phyloP scores from a whole-genome alignment of 2,797 vertebrate species.

The Coluber constrictor region DNA sequence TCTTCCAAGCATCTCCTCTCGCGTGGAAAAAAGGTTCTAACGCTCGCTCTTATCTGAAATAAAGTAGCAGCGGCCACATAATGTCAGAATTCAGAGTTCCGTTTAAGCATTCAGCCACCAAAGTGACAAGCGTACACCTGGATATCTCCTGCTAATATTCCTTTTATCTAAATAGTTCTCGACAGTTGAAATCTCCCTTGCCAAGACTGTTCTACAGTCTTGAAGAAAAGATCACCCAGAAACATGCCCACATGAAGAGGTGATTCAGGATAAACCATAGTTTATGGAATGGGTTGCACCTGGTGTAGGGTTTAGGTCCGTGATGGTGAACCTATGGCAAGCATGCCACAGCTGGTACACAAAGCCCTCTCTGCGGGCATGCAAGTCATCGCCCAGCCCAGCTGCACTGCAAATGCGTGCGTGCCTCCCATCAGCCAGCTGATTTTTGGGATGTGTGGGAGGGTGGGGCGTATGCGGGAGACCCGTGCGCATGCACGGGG shows the following conservation, averaged over 20 bases:
- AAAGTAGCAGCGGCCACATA: not conserved
- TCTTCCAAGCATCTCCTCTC: constrained; percentile 85
- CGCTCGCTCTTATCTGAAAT: constrained; percentile 83
- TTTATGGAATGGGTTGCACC: not conserved
- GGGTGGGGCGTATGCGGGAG: too few species aligned
- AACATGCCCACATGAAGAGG: not conserved
- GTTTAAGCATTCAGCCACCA: too few species aligned
- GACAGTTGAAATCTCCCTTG: not conserved
- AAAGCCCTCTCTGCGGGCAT: too few species aligned
- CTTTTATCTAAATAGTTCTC: not conserved
- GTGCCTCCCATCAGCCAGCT: too few species aligned
- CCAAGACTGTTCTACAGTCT: not conserved
- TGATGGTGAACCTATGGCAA: too few species aligned
- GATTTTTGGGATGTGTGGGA: too few species aligned
- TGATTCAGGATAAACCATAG: not conserved
- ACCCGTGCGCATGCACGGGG: fast-evolving
- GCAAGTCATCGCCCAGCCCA: too few species aligned
- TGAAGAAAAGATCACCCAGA: not conserved
- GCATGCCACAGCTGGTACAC: too few species aligned
- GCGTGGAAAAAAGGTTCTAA: constrained; percentile 85
- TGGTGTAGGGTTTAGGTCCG: too few species aligned
- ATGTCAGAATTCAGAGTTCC: not conserved
- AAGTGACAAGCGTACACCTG: not conserved
- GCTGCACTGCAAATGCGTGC: too few species aligned
- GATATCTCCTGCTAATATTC: not conserved